Evolutionary conservation across 2,113 vertebrate genomes (phyloP).

Genomic region (Piprites chloris): DNA sequence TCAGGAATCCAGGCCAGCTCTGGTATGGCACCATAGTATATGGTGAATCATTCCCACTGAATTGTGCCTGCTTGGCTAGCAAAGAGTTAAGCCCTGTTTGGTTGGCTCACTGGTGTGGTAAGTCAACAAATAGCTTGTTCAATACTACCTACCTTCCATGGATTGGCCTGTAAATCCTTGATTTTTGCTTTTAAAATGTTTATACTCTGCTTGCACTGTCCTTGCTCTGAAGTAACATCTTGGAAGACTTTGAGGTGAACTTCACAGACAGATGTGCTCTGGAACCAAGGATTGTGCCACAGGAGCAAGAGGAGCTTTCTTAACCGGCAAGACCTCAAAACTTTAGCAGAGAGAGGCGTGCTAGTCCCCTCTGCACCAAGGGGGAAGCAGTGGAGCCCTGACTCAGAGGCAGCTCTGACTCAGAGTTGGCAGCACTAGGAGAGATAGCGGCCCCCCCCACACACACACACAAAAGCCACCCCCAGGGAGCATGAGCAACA

Average conservation of each 20-base stretch:
- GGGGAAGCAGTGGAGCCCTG: background rate
- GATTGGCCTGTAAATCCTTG: background rate
- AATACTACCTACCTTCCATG: background rate
- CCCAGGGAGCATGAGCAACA: background rate
- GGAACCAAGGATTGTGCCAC: background rate
- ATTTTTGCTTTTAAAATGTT: background rate
- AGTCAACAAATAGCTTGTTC: background rate
- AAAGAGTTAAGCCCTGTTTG: background rate
- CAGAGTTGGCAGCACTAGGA: background rate
- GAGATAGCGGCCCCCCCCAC: background rate
- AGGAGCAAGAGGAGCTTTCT: background rate
- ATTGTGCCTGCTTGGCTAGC: background rate
- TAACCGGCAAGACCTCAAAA: background rate
- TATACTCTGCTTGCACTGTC: background rate
- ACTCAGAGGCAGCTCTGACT: background rate
- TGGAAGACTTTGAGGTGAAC: background rate
- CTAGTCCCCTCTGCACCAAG: background rate
- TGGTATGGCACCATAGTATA: background rate
- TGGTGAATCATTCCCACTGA: background rate
- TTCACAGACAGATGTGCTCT: background rate
- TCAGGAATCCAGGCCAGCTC: background rate
- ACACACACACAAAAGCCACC: background rate
- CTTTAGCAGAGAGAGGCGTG: background rate
- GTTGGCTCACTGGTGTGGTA: background rate
- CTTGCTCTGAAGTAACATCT: background rate